A percentile compares a stretch with the other conserved stretches of the same genome.
These are phyloP conservation scores for Parauchenoglanis ngamensis DNA, from an alignment of 2,797 vertebrate genomes.

Conservation along the genomic window DNA sequence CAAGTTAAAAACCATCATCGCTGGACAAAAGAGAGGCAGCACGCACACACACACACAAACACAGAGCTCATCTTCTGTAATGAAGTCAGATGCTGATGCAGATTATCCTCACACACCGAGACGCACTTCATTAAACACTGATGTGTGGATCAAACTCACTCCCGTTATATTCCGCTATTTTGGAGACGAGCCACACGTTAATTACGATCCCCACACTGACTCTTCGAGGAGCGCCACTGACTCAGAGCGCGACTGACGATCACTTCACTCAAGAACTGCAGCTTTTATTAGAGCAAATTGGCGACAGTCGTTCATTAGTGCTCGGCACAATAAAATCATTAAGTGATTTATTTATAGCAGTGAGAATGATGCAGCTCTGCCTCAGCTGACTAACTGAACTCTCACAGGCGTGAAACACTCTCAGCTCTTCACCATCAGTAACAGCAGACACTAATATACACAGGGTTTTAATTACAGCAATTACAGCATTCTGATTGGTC, in stretches of 20 bases:
- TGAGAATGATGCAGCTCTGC: conserved; percentile 27
- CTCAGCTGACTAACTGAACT: not conserved
- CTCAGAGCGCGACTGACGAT: conserved; percentile 62
- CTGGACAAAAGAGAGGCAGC: conserved; percentile 58
- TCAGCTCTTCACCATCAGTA: not conserved
- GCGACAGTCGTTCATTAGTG: conserved; percentile 58
- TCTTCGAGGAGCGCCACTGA: conserved; percentile 71
- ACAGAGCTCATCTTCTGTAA: conserved; percentile 68
- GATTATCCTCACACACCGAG: conserved; percentile 68
- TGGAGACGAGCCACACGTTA: conserved; percentile 78
- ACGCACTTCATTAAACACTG: conserved; percentile 76
- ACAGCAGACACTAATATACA: not conserved
- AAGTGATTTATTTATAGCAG: conserved; percentile 58
- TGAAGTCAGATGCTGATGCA: conserved; percentile 73
- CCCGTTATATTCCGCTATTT: conserved; percentile 68
- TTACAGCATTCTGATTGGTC: not conserved
- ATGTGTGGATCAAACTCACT: conserved; percentile 75
- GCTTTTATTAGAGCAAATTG: conserved; percentile 55
- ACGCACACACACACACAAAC: conserved; percentile 49
- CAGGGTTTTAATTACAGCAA: not conserved
- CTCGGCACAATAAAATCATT: conserved; percentile 71
- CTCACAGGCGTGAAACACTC: not conserved
- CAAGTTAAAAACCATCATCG: conserved; percentile 76
- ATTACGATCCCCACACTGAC: conserved; percentile 78
- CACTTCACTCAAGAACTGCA: conserved; percentile 42